A percentile compares a stretch with the other conserved stretches of the same genome.
phyloP scores from a whole-genome alignment of 2,888 invertebrate species.

The Meiosimyza platycephala region DNA sequence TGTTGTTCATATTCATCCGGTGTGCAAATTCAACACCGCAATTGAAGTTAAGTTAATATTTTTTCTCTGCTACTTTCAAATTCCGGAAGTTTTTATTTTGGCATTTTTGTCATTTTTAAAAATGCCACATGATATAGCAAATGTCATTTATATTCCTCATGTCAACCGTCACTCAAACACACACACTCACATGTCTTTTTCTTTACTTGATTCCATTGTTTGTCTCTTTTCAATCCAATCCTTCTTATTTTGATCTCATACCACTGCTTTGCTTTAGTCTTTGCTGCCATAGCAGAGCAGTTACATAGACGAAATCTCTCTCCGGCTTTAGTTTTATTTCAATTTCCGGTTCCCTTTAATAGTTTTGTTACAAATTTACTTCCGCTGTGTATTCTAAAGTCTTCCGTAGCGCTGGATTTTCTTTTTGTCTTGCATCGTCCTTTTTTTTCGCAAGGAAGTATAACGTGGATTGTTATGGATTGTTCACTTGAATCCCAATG shows the following conservation, averaged over 20 bases:
- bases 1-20: no score
- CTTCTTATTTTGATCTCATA: neutral
- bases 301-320: neutral
- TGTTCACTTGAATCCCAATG: no score
- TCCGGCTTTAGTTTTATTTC: constrained; percentile 11
- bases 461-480: no score
- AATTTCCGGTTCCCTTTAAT: constrained; percentile 18
- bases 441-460: no score
- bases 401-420: neutral
- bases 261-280: neutral
- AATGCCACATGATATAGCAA: no score
- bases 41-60: no score
- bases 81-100: no score
- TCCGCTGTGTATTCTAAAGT: neutral
- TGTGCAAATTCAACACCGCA: no score
- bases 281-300: neutral
- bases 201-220: neutral
- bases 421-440: neutral
- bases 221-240: neutral
- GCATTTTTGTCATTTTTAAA: no score
- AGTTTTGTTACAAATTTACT: neutral
- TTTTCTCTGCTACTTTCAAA: no score
- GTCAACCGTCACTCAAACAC: neutral
- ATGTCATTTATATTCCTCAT: no score
- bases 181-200: neutral